Evolutionary conservation across 2,888 invertebrate genomes (phyloP).

Genomic region (Tenodera sinensis): DNA sequence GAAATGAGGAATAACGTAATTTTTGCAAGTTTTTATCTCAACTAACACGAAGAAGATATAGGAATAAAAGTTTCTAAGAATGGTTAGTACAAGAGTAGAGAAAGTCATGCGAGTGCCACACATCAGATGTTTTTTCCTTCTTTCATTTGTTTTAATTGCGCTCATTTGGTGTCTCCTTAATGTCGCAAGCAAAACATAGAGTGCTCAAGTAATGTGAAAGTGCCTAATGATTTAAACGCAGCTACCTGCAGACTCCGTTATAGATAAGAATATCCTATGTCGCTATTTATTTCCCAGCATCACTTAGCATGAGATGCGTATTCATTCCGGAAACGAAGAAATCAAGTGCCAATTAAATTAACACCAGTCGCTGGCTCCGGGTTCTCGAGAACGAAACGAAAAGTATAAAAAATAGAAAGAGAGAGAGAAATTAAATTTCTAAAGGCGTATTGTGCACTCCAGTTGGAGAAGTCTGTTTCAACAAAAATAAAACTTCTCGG

Average conservation of each 20-base stretch:
- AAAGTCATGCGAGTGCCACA: too few species aligned
- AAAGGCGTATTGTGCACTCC: not conserved
- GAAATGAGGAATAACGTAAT: too few species aligned
- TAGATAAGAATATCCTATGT: not conserved
- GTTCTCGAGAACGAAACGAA: not conserved
- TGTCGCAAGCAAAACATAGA: not conserved
- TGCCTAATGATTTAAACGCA: not conserved
- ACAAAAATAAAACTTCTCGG: not conserved
- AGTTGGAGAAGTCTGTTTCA: not conserved
- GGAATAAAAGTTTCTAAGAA: too few species aligned
- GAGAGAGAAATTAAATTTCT: not conserved
- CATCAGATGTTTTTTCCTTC: too few species aligned
- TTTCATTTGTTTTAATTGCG: too few species aligned
- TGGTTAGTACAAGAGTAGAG: too few species aligned
- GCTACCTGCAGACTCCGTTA: not conserved
- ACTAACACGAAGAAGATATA: too few species aligned
- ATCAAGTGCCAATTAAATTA: not conserved
- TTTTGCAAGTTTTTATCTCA: too few species aligned
- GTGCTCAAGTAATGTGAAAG: not conserved
- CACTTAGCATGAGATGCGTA: not conserved
- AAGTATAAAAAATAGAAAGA: not conserved
- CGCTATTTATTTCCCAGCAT: not conserved
- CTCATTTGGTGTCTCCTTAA: too few species aligned
- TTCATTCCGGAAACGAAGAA: not conserved
- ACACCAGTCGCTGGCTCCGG: not conserved